Evolutionary conservation across 2,888 invertebrate species (phyloP).

Genomic region (Nasonovia ribisnigri): DNA sequence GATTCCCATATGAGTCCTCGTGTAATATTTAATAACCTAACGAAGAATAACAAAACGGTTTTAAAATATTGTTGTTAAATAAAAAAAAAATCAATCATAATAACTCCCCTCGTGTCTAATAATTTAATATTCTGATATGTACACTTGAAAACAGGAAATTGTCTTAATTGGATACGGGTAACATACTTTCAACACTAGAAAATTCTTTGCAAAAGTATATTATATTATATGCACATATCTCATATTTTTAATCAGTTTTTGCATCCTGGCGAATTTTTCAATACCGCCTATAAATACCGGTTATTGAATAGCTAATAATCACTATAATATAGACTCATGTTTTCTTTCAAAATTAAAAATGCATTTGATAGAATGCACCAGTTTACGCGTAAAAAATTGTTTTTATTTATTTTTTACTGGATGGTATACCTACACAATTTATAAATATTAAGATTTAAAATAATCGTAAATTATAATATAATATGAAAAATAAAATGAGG

Average conservation of each 20-base stretch:
- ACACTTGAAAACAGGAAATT: not conserved
- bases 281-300: conserved; percentile 3
- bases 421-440: not conserved
- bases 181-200: not conserved
- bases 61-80: not conserved
- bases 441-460: not conserved
- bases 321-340: not conserved
- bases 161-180: not conserved
- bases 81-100: not conserved
- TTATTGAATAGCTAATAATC: conserved; percentile 14
- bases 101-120: not conserved
- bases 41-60: not conserved
- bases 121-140: not conserved
- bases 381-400: not conserved
- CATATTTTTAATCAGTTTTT: conserved; percentile 33
- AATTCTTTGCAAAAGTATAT: not conserved
- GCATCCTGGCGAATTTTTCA: conserved; percentile 18
- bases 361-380: not conserved
- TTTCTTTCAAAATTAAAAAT: not conserved
- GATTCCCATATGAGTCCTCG: not conserved
- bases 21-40: not conserved
- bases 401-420: not conserved
- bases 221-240: not conserved
- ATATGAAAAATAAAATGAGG: not conserved
- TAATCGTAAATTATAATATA: not conserved